Base-by-base conservation (phyloP, 2,113 vertebrate genomes). In the Mesembrinibis cayennensis region DNA sequence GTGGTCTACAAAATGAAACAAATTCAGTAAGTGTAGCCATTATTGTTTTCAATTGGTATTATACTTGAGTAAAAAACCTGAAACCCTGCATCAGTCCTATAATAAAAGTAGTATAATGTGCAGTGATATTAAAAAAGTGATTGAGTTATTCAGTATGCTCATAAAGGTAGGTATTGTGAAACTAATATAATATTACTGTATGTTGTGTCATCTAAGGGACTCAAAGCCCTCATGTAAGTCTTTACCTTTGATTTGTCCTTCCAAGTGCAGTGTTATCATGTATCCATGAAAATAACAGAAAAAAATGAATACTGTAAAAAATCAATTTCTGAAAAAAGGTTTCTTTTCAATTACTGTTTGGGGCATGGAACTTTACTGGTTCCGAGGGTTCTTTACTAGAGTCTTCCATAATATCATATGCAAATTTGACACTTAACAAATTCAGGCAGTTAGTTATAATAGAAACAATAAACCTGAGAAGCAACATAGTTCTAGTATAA, bases 21-120 rank as follows among this genome's bases (percentile, higher is more conserved):
- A 95, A 94, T 73, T 91, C 77, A 89, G 66, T 94, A 65, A 96
- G 77, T 93, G 58, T 63, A 91, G 69, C 71, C 47, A 53, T 97
- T 91, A 96, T 95, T 96, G 87, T 95, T 96, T 98, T 96, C 79
- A 95, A 12, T 79, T 87, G 83, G 50, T 89, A n/a, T 78, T 95
- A 58, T 70, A 91, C 62, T 42, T 69, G 56, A 89, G 72, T 93
- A 82, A 96, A 97, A 97, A 66, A 53, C 21, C 56, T 56, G 34
- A 96, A 94, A 91, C n/a, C 26, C 79, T 92, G 87, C 27, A 93
- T 78, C 26, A 62, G 20, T 71, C 32, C 52, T 91, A 7, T 82
- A 95, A 95, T 86, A 95, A 94, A 95, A 93, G 29, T 66, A 80
- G 85, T 72, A 89, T 84, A 93, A 95, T 71, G 65, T 93, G 44